Evolutionary conservation across 2,797 vertebrate genomes (phyloP), one percentile per base, ranked within the genome.

Genomic region (Aratinga solstitialis): DNA sequence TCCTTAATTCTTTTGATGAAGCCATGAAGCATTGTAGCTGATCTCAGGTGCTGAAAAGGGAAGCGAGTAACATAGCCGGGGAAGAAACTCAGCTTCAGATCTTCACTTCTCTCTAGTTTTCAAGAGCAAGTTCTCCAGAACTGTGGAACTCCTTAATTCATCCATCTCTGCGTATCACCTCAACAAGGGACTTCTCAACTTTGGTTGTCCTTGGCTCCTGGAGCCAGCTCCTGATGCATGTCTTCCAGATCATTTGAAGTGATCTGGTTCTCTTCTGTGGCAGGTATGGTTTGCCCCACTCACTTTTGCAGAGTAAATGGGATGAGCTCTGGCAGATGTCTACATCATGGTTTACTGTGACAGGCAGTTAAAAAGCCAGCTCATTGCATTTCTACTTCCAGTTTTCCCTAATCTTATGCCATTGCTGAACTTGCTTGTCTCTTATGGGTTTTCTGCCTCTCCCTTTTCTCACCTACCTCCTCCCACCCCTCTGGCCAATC

Each of bases 1-100:
- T 38, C 32, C 19, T 71, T 84, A 50, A 75, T 89, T 96, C 76
- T 71, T 90, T 84, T 89, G 34, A 23, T 75, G 72, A 94, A 89
- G 38, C 62, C 13, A 7, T 86, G 72, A 69, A 72, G 56, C 42
- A 15, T 38, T 84, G 29, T 68, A 87, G 53, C 34, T 92, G 30
- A 92, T 54, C 34, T 90, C 50, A 65, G 40, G 13, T 73, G 47
- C 73, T 88, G 47, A 84, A 83, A 92, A 76, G 30, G 66, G 79
- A 93, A 77, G 34, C 47, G 72, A 84, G 62, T 59, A 65, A 79
- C 34, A 38, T 32, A 75, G 26, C 30, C 69, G 53, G 61, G 56
- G 15, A n/a, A 72, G 66, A 92, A 85, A 66, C n/a, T 30, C 63
- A 62, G 34, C 45, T 87, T 86, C 50, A 72, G 47, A 54, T 66